Base-by-base conservation (phyloP, 2,888 invertebrate genomes). In the Sphaerophoria taeniata region DNA sequence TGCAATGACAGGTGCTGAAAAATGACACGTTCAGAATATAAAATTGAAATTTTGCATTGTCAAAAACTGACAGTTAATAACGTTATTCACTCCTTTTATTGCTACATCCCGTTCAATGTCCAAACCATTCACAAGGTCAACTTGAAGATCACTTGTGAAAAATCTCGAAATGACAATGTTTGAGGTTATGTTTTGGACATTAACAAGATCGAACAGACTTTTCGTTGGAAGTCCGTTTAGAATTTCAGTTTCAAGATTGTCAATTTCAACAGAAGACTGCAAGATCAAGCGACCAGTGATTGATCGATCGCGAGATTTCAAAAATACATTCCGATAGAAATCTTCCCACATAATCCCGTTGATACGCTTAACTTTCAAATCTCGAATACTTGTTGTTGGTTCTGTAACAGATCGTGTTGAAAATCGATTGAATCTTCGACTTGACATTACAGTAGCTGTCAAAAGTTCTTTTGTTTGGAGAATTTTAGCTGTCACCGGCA, bases 51-150 rank as follows among this genome's bases (percentile, higher is more conserved):
- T 12, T 6, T 11, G 43, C 3, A 9, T 0, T 43, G 39, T 9
- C 9, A 39, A 39, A 39, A 39, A 72, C 81, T 85, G 14, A 14
- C 16, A 88, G 88, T 88, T 79, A 3, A 91, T 89, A 31, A 88
- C 60, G 12, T 88, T 88, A 7, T 89, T 83, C n/a, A 60, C 49
- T 2, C 89, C 90, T 33, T 89, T 89, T 24, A 89, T 89, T 0
- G 90, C 90, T n/a, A 91, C 87, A 36, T 91, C 91, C 3, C 89
- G 75, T 36, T 87, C 89, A 87, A 91, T 90, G 76, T 90, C 87
- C 4, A 91, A 78, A 0, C 89, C 90, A 84, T 91, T 91, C 0
- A 91, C 81, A 0, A 63, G 76, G 6, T 86, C 84, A 0, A 89
- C 89, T 5, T 88, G 87, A 61, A 91, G 47, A 33, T 89, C 87